A percentile compares a stretch with the other conserved stretches of the same genome.
These are phyloP conservation scores for Trichosurus vulpecula DNA, from an alignment of 2,797 vertebrate species.

Conservation along the genomic window DNA sequence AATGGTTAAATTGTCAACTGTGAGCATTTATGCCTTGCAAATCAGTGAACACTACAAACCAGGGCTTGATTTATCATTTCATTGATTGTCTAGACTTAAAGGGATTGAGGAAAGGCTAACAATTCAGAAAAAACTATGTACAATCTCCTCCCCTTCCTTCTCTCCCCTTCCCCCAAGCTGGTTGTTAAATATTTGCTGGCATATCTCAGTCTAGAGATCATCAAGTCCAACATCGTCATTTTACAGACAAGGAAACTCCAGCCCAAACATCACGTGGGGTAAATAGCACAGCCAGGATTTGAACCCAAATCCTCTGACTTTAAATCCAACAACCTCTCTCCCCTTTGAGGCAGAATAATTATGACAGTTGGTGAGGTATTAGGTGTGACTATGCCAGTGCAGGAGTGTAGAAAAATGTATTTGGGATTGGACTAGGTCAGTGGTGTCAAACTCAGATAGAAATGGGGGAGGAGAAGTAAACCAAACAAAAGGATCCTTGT, in stretches of 20 bases:
- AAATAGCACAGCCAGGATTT: background rate
- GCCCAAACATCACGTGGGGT: background rate
- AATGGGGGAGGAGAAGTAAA: background rate
- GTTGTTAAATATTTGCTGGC: background rate
- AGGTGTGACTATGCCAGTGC: background rate
- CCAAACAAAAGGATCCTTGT: background rate
- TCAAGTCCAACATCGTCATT: background rate
- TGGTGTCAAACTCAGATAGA: background rate
- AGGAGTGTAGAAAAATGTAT: background rate
- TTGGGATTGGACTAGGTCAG: background rate
- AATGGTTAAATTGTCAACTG: background rate
- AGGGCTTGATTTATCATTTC: background rate
- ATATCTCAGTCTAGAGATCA: background rate
- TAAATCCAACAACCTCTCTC: background rate
- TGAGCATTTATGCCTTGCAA: background rate
- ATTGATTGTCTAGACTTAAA: background rate
- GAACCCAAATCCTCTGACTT: background rate
- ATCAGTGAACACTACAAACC: background rate
- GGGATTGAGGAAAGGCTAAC: background rate
- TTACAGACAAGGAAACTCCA: background rate
- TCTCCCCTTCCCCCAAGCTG: background rate
- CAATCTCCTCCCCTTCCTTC: background rate
- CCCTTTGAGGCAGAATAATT: background rate
- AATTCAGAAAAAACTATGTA: background rate
- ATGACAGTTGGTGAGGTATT: background rate